Conservation (phyloP, 2,113 vertebrate genomes). For the Nothoprocta pentlandii region DNA sequence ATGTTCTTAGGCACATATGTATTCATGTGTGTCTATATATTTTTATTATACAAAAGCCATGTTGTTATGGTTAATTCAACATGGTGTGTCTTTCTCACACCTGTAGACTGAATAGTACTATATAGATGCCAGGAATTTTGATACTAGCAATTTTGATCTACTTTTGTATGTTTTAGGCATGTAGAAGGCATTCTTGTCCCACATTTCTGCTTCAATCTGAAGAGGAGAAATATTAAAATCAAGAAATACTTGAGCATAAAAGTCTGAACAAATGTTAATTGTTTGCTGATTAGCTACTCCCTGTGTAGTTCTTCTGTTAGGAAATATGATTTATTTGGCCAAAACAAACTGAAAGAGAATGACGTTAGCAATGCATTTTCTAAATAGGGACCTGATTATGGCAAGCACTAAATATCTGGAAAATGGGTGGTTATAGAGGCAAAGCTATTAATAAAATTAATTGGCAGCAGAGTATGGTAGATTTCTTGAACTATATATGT, state of each 20-base stretch:
- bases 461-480: conserved; percentile 31
- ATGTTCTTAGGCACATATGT: background rate
- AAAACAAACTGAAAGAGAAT: conserved; percentile 7
- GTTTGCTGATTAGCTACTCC: background rate
- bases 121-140: background rate
- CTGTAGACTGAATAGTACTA: background rate
- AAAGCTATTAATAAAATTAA: conserved; percentile 65
- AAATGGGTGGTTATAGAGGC: background rate
- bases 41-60: background rate
- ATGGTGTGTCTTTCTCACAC: background rate
- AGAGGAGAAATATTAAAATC: background rate
- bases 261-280: background rate
- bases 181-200: background rate
- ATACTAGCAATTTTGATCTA: background rate
- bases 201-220: background rate
- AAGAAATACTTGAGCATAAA: background rate
- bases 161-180: background rate
- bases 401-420: background rate
- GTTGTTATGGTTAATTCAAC: background rate
- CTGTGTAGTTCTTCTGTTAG: conserved; percentile 1
- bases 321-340: conserved; percentile 4
- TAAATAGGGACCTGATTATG: background rate
- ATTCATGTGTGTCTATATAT: background rate
- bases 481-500: conserved; percentile 41
- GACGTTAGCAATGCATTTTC: background rate